A percentile compares a stretch with the other conserved stretches of the same genome.
Conservation (phyloP, 2,888 invertebrate species). For the Rapana venosa region DNA sequence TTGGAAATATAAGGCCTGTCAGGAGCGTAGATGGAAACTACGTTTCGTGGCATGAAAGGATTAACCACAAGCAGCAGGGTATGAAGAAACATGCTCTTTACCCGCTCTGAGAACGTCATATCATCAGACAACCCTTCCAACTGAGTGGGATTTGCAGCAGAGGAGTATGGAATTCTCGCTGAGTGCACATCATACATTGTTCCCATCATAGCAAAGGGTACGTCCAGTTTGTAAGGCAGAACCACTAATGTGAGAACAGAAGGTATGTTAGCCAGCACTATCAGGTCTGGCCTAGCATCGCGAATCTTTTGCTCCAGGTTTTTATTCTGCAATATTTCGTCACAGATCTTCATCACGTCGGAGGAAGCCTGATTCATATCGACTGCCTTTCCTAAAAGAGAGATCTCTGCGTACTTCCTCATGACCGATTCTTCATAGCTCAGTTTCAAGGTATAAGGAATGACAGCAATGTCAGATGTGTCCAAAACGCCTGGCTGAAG, state of each 20-base stretch:
- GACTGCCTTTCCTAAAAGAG: neutral
- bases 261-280: conserved; percentile 8
- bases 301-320: neutral
- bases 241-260: neutral
- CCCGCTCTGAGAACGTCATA: conserved; percentile 36
- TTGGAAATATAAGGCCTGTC: neutral
- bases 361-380: neutral
- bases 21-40: conserved; percentile 28
- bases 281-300: neutral
- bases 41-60: conserved; percentile 15
- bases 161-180: neutral
- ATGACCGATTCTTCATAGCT: neutral
- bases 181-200: neutral
- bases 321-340: neutral
- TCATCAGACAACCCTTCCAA: neutral
- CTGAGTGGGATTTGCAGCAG: neutral
- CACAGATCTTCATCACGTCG: neutral
- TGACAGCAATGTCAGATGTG: neutral
- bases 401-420: neutral
- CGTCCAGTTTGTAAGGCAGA: conserved; percentile 2
- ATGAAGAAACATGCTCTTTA: neutral
- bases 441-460: neutral
- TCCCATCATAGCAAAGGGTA: conserved; percentile 22
- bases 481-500: neutral
- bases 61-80: neutral